phyloP scores from a whole-genome alignment of 2,888 invertebrate species.

The Dynastes tityus region DNA sequence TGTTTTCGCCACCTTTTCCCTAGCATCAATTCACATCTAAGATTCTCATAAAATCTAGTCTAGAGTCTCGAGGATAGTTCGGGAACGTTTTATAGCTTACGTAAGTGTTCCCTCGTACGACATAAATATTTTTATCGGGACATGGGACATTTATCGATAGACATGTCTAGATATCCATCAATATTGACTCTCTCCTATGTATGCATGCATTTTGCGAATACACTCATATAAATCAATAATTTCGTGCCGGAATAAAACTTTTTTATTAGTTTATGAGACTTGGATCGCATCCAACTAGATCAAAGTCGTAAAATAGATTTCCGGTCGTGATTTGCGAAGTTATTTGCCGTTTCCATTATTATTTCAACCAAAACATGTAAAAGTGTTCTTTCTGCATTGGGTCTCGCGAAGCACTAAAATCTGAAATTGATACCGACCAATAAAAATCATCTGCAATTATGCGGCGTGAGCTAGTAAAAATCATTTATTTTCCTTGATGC shows the following conservation, averaged over 20 bases:
- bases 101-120: slow-evolving; percentile 4
- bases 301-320: slow-evolving; percentile 30
- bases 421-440: too few relatives aligned
- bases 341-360: slow-evolving; percentile 25
- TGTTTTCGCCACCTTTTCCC: neutral
- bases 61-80: neutral
- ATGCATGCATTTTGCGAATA: neutral
- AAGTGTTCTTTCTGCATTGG: too few relatives aligned
- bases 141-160: slow-evolving; percentile 11
- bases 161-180: neutral
- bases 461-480: too few relatives aligned
- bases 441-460: too few relatives aligned
- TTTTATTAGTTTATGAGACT: slow-evolving; percentile 33
- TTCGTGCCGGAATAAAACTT: slow-evolving; percentile 37
- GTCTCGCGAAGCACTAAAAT: too few relatives aligned
- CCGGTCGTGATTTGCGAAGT: slow-evolving; percentile 36
- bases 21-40: neutral
- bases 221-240: slow-evolving; percentile 27
- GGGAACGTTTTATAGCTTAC: slow-evolving; percentile 6
- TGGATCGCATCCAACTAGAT: slow-evolving; percentile 37
- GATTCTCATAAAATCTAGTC: neutral
- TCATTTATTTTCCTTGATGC: too few relatives aligned
- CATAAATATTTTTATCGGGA: slow-evolving; percentile 24
- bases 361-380: neutral
- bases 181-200: neutral